A percentile compares a stretch with the other conserved stretches of the same genome.
Conservation (phyloP, 1,140 invertebrate species). For the Ceratosolen fusciceps region DNA sequence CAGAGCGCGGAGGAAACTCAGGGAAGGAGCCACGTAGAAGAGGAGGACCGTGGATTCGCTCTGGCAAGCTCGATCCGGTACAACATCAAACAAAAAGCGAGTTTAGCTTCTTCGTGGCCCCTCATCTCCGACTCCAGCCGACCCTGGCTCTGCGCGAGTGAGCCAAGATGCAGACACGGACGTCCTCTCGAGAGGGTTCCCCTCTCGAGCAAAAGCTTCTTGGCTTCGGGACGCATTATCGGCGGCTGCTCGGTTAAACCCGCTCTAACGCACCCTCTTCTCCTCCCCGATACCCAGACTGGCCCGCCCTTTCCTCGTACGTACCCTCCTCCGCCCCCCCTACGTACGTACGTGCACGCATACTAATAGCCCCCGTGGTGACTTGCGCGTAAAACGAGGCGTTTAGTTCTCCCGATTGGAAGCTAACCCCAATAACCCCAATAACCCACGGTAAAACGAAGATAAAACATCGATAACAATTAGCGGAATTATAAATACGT, state of each 20-base stretch:
- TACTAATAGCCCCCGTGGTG: conserved; percentile 2
- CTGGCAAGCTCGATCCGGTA: not conserved
- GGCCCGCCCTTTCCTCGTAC: conserved; percentile 9
- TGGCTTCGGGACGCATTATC: conserved; percentile 4
- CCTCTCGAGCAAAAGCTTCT: not conserved
- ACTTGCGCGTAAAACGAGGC: conserved; percentile 9
- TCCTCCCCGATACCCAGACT: conserved; percentile 3
- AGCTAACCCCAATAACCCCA: too few relatives aligned
- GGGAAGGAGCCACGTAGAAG: not conserved
- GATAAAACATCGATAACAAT: too few relatives aligned
- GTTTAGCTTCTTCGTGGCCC: conserved; percentile 48
- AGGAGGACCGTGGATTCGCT: conserved; percentile 59
- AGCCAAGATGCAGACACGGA: too few relatives aligned
- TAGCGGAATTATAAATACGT: too few relatives aligned
- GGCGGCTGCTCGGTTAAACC: not conserved
- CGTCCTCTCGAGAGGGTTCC: too few relatives aligned
- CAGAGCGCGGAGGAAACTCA: not conserved
- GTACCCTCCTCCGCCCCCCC: too few relatives aligned
- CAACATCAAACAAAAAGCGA: conserved; percentile 56
- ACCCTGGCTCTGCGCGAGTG: too few relatives aligned
- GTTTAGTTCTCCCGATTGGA: not conserved
- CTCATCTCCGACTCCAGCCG: not conserved
- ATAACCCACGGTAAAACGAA: not conserved
- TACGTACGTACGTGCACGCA: not conserved
- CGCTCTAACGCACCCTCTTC: too few relatives aligned